Conservation (phyloP, 92 coral and sea anemone species). For the Epizoanthus ramosus region DNA sequence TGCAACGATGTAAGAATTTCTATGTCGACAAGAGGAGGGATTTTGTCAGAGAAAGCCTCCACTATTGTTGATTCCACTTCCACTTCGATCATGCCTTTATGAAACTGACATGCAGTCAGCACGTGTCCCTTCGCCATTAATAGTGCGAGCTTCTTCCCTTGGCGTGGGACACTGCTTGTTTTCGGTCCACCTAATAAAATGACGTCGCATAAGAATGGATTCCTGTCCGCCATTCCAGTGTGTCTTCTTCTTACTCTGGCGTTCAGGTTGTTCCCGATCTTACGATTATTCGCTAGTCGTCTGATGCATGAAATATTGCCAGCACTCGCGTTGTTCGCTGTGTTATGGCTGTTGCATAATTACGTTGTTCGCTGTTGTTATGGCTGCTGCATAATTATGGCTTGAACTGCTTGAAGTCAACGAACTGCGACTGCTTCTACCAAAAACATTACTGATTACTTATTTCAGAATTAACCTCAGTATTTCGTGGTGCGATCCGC, state of each 20-base stretch:
- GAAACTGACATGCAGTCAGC: conserved; percentile 43
- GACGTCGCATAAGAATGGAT: conserved; percentile 45
- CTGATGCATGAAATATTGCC: no score
- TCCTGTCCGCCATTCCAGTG: conserved; percentile 10
- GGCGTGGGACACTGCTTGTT: conserved; percentile 23
- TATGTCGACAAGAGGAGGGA: conserved; percentile 31
- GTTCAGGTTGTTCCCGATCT: background rate
- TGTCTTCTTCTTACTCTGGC: background rate
- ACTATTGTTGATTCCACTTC: conserved; percentile 47
- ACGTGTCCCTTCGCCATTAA: conserved; percentile 56
- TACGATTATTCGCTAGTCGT: no score
- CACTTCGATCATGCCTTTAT: conserved; percentile 43
- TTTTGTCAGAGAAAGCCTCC: conserved; percentile 54
- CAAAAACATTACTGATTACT: no score
- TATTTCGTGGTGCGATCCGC: no score
- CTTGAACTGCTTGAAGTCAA: no score
- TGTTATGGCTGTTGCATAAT: no score
- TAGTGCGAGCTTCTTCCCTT: conserved; percentile 11
- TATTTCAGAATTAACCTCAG: no score
- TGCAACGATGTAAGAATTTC: conserved; percentile 38
- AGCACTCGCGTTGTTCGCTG: no score
- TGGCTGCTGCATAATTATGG: no score
- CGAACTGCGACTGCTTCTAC: no score
- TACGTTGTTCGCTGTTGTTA: no score
- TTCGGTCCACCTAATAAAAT: conserved; percentile 33